A percentile compares a stretch with the other conserved stretches of the same genome.
phyloP scores from a whole-genome alignment of 2,797 vertebrate species.

The Hydrolagus colliei region DNA sequence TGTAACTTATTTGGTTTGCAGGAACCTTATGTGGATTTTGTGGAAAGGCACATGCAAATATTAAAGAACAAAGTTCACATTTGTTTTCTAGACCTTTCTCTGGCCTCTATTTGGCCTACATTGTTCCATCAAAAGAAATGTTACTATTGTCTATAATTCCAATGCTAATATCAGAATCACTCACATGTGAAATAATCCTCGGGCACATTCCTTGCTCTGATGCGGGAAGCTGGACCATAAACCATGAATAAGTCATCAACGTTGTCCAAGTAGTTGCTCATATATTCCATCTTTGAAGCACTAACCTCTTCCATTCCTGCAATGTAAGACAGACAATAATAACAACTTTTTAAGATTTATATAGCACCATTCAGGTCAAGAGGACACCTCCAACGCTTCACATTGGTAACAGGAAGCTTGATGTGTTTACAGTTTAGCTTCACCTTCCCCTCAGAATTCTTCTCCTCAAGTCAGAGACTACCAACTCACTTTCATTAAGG shows the following conservation, averaged over 20 bases:
- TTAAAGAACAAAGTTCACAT: not conserved
- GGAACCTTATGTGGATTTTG: too few relatives aligned
- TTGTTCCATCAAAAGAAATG: not conserved
- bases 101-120: not conserved
- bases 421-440: not conserved
- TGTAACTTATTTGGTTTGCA: not conserved
- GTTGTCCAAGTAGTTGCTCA: not conserved
- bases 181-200: conserved; percentile 15
- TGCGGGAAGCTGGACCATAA: not conserved
- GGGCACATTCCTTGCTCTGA: not conserved
- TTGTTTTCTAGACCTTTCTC: not conserved
- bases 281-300: not conserved
- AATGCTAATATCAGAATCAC: not conserved
- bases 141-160: not conserved
- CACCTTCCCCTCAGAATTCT: not conserved
- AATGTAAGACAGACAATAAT: not conserved
- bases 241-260: not conserved
- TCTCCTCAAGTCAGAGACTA: too few relatives aligned
- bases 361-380: too few relatives aligned
- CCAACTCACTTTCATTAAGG: too few relatives aligned
- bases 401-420: too few relatives aligned
- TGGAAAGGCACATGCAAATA: not conserved
- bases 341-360: too few relatives aligned
- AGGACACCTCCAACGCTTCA: too few relatives aligned
- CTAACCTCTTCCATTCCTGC: conserved; percentile 15